A percentile compares a stretch with the other conserved stretches of the same genome.
Evolutionary conservation across 2,888 invertebrate genomes (phyloP).

Genomic region (Acleris holmiana): DNA sequence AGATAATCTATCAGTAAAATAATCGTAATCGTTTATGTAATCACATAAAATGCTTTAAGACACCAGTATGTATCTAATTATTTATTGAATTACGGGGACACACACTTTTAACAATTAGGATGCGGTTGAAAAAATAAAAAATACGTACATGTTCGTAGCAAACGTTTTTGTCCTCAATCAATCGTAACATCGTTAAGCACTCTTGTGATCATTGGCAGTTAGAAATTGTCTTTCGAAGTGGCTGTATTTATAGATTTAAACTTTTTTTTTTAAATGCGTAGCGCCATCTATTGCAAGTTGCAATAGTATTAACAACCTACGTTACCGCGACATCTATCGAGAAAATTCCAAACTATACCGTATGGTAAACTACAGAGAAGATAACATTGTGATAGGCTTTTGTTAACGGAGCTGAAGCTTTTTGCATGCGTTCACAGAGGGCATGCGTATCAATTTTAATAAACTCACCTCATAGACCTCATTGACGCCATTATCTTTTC

Average conservation of each 20-base stretch:
- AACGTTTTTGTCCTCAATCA: slow-evolving; percentile 49
- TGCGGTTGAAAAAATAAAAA: slow-evolving; percentile 1
- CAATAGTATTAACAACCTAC: background rate
- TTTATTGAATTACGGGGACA: background rate
- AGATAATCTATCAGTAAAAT: too few species aligned
- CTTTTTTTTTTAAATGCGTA: slow-evolving; percentile 28
- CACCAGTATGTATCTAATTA: background rate
- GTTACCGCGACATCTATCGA: slow-evolving; percentile 16
- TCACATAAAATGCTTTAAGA: too few species aligned
- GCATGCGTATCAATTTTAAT: slow-evolving; percentile 3
- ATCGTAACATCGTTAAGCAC: slow-evolving; percentile 41
- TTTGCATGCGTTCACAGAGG: background rate
- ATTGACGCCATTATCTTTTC: slow-evolving; percentile 44
- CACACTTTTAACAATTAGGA: background rate
- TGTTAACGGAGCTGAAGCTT: background rate
- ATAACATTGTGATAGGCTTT: background rate
- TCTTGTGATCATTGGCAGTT: slow-evolving; percentile 18
- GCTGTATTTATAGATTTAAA: slow-evolving; percentile 31
- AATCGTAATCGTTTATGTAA: too few species aligned
- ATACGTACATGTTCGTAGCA: slow-evolving; percentile 49
- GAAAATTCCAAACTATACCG: background rate
- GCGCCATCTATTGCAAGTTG: slow-evolving; percentile 39
- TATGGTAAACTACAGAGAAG: background rate
- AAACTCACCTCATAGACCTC: slow-evolving; percentile 38
- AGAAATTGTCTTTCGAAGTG: slow-evolving; percentile 22